phyloP scores from a whole-genome alignment of 1,140 invertebrate genomes.

The Lethocerus indicus region DNA sequence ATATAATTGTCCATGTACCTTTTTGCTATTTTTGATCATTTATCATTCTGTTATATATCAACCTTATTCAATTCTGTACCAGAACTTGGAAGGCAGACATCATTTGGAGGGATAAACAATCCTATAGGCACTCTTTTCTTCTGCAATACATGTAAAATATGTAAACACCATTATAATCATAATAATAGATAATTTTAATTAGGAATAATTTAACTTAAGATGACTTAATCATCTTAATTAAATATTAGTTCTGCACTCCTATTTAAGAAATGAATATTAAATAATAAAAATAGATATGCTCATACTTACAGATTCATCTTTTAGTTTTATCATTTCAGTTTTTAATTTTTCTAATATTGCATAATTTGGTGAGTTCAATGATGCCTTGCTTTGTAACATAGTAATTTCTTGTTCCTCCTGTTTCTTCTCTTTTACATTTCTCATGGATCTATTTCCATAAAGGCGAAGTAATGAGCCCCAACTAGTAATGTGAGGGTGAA shows the following conservation, averaged over 20 bases:
- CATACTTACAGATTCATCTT: constrained; percentile 22
- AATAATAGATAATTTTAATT: not conserved
- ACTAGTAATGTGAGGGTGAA: constrained; percentile 85
- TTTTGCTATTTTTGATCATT: too few relatives aligned
- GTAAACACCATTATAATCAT: not conserved
- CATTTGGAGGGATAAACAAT: constrained; percentile 12
- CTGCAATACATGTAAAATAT: not conserved
- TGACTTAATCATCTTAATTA: not conserved
- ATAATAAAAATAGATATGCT: too few relatives aligned
- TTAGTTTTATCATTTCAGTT: constrained; percentile 71
- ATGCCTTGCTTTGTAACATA: constrained; percentile 72
- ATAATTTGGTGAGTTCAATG: constrained; percentile 81
- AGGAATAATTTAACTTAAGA: not conserved
- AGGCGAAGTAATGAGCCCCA: constrained; percentile 87
- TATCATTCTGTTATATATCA: constrained; percentile 12
- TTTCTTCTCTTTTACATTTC: constrained; percentile 87
- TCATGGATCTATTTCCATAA: constrained; percentile 84
- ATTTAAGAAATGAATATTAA: not conserved
- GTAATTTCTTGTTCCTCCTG: constrained; percentile 89
- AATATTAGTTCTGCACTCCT: not conserved
- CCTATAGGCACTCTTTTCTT: constrained; percentile 10
- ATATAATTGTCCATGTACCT: too few relatives aligned
- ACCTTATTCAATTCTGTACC: constrained; percentile 14
- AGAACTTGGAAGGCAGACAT: constrained; percentile 6
- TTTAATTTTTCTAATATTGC: constrained; percentile 82